Conservation (phyloP, 1,140 invertebrate species). For the Heterodera carotae region DNA sequence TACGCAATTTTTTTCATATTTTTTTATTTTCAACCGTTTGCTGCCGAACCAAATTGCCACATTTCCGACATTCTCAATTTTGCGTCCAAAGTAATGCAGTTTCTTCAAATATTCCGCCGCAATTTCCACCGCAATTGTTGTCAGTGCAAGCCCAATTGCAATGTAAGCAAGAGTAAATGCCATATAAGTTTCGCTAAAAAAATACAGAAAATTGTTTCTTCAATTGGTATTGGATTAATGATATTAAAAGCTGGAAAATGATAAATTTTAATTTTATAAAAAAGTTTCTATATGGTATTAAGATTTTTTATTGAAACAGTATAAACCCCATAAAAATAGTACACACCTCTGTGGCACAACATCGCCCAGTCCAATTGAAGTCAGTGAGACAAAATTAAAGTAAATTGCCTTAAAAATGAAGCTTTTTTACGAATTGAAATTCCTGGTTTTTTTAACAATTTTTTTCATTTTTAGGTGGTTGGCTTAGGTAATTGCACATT, state of each 20-base stretch:
- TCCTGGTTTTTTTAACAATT: not conserved
- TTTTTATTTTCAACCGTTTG: too few relatives aligned
- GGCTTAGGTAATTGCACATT: too few relatives aligned
- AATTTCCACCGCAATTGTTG: conserved; percentile 65
- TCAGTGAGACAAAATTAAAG: conserved; percentile 55
- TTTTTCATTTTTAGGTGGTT: too few relatives aligned
- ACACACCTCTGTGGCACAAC: conserved; percentile 46
- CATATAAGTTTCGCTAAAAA: conserved; percentile 55
- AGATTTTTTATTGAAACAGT: too few relatives aligned
- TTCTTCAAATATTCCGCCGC: conserved; percentile 65
- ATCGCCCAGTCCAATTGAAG: conserved; percentile 53
- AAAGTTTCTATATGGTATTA: too few relatives aligned
- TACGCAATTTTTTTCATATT: too few relatives aligned
- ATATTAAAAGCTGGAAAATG: not conserved
- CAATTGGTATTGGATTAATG: too few relatives aligned
- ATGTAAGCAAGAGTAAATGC: conserved; percentile 62
- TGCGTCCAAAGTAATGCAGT: conserved; percentile 63
- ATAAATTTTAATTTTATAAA: conserved; percentile 9
- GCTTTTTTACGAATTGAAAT: not conserved
- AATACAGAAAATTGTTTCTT: not conserved
- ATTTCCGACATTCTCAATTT: conserved; percentile 64
- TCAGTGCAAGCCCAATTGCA: conserved; percentile 61
- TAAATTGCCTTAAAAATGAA: conserved; percentile 41
- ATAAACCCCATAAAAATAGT: too few relatives aligned
- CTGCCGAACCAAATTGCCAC: conserved; percentile 65